Percentiles rank a stretch among this genome's conserved stretches.
Conservation (phyloP, 2,113 vertebrate species). For the Antidorcas marsupialis region DNA sequence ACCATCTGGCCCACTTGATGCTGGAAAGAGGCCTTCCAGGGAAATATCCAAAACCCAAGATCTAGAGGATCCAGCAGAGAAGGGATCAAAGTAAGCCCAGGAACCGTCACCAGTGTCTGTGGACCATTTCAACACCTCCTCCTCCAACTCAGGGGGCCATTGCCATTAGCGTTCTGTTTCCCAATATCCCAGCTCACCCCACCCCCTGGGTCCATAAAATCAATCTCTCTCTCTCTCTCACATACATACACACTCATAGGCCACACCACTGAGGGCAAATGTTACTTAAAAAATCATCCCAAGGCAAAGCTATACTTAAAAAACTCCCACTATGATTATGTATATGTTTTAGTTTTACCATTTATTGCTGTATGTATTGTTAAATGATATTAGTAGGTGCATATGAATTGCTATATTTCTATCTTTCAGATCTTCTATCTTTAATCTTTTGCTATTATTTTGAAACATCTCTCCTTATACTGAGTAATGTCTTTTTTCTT, state of each 20-base stretch:
- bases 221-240: background rate
- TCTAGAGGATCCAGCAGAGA: background rate
- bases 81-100: background rate
- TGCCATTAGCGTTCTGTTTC: background rate
- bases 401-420: background rate
- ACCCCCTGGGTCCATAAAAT: background rate
- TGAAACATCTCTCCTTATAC: background rate
- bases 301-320: background rate
- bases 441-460: background rate
- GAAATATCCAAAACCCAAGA: background rate
- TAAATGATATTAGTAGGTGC: background rate
- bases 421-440: background rate
- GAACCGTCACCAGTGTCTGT: background rate
- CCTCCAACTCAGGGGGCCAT: too few species aligned
- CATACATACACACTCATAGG: background rate
- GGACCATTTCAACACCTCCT: background rate
- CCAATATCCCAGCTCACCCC: background rate
- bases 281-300: background rate
- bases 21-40: background rate
- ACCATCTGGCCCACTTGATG: background rate
- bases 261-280: background rate
- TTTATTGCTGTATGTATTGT: background rate
- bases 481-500: background rate
- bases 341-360: background rate
- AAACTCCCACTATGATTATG: background rate